Conservation (phyloP, 2,888 invertebrate species). For the Sturmia bella region DNA sequence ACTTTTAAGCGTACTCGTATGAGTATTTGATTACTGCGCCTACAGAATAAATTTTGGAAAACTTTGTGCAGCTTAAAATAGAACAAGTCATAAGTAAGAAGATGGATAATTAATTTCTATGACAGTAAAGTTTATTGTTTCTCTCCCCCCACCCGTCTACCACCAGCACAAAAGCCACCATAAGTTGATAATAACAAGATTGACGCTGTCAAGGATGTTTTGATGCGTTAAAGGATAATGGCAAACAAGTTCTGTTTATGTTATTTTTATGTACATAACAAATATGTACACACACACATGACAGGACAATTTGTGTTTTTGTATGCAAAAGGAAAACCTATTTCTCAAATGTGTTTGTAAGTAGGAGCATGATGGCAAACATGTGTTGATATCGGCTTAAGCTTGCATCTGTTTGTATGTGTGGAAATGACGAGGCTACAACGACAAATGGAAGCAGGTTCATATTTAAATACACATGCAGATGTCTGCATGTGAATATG, state of each 20-base stretch:
- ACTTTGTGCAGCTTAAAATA: not conserved
- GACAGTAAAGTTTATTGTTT: not conserved
- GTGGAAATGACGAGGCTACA: not conserved
- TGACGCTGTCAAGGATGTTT: conserved; percentile 48
- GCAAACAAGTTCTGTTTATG: conserved; percentile 18
- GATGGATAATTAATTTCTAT: not conserved
- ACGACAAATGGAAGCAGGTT: not conserved
- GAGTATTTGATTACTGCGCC: no score
- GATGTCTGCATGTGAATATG: not conserved
- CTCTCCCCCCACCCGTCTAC: no score
- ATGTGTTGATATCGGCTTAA: not conserved
- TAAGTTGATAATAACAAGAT: conserved; percentile 47
- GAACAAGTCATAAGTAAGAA: not conserved
- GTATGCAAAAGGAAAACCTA: not conserved
- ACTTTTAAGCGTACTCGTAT: no score
- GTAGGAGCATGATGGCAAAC: not conserved
- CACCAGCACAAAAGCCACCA: conserved; percentile 10
- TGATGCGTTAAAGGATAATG: conserved; percentile 52
- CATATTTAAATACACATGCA: not conserved
- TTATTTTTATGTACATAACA: conserved; percentile 12
- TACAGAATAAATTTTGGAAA: not conserved
- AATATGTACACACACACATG: conserved; percentile 26
- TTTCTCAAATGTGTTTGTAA: not conserved
- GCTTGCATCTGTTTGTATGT: not conserved
- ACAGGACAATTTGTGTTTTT: conserved; percentile 10